phyloP scores from a whole-genome alignment of 2,797 vertebrate species.

The Pantherophis vulpinus region DNA sequence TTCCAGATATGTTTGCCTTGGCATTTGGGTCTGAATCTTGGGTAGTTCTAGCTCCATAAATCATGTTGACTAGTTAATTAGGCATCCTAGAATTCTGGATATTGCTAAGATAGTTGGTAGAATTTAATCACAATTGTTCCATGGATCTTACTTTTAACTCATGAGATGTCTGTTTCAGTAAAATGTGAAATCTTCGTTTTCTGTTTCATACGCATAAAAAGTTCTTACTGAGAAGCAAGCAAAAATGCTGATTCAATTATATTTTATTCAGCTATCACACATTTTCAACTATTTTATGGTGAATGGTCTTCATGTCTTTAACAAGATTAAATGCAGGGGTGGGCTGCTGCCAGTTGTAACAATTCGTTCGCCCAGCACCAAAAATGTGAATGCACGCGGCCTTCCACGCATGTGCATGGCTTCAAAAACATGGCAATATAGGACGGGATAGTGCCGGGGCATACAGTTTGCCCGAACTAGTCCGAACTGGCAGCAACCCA shows the following conservation, averaged over 20 bases:
- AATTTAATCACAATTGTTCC: not conserved
- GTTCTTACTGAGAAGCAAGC: not conserved
- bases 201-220: constrained; percentile 43
- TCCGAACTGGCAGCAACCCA: no score
- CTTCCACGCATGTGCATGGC: no score
- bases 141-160: constrained; percentile 41
- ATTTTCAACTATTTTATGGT: constrained; percentile 53
- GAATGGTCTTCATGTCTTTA: constrained; percentile 57
- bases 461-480: no score
- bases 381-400: no score
- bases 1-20: constrained; percentile 69
- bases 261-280: constrained; percentile 38
- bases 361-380: no score
- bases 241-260: constrained; percentile 56
- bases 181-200: constrained; percentile 36
- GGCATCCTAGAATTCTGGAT: constrained; percentile 6
- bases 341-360: no score
- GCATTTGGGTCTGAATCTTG: constrained; percentile 46
- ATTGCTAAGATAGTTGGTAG: not conserved
- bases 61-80: not conserved
- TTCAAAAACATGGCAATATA: no score
- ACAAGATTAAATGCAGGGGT: constrained; percentile 34
- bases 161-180: constrained; percentile 38
- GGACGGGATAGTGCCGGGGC: no score
- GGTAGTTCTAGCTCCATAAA: constrained; percentile 45